These are phyloP conservation scores for Saguinus oedipus DNA, from an alignment of 2,797 vertebrate genomes.

Conservation along the genomic window DNA sequence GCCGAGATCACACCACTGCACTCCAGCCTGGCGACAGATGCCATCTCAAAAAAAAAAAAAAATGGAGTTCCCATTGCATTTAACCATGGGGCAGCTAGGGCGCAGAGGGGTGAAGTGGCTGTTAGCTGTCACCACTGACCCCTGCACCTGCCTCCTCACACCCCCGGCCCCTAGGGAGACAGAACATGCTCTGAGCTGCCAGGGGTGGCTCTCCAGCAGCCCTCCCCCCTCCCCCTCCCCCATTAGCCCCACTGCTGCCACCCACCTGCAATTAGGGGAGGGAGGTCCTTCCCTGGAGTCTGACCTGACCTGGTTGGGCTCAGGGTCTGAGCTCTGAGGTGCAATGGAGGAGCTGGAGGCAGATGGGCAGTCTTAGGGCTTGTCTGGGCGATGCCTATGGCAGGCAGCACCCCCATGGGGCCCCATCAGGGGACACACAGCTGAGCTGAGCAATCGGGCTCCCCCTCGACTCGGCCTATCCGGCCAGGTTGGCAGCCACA, in stretches of 20 bases:
- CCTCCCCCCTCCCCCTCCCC: background rate
- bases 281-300: background rate
- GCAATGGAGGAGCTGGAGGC: too few relatives aligned
- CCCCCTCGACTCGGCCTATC: background rate
- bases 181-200: background rate
- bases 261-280: background rate
- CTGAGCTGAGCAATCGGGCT: rapidly evolving
- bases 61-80: background rate
- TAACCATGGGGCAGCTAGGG: background rate
- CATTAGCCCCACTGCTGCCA: background rate
- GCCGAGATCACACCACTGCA: too few relatives aligned
- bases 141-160: background rate
- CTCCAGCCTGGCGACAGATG: too few relatives aligned
- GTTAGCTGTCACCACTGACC: background rate
- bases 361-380: background rate
- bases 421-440: background rate
- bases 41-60: too few relatives aligned
- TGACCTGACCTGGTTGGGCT: rapidly evolving
- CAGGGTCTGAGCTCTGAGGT: background rate
- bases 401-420: background rate
- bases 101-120: background rate
- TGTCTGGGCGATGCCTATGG: background rate
- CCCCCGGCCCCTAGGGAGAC: background rate
- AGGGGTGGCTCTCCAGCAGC: background rate
- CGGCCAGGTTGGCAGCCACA: background rate